Evolutionary conservation across 1,140 invertebrate genomes (phyloP), one percentile per base, ranked within the genome.

Genomic region (Oncopodura yosiiana): DNA sequence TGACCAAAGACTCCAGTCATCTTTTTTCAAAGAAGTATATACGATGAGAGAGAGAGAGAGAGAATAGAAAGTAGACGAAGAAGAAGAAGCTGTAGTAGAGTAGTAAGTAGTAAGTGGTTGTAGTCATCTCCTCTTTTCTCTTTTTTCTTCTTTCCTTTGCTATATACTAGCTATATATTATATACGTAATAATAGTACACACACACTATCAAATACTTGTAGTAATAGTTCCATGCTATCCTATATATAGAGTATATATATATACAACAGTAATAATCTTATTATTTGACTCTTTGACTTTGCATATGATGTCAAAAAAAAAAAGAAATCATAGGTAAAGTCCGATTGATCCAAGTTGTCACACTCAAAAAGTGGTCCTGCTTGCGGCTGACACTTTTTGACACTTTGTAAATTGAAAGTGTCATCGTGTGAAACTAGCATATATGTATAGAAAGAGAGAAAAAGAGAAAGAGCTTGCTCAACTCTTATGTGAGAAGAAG

Each of bases 391-490:
- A 58, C 51, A 55, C 34, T 49, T 49, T 57, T 48, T 58, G 60
- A 62, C 60, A 57, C 45, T 51, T 62, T 53, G 36, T 48, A 62
- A 62, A 62, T 62, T 62, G 60, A 62, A 62, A 62, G 56, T 62
- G 60, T 57, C 60, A 62, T n/a, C n/a, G n/a, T n/a, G n/a, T n/a
- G n/a, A n/a, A n/a, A n/a, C n/a, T n/a, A n/a, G n/a, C n/a, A n/a
- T n/a, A n/a, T n/a, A n/a, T n/a, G n/a, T n/a, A n/a, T n/a, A n/a
- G n/a, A n/a, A n/a, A n/a, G n/a, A n/a, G n/a, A n/a, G n/a, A n/a
- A n/a, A n/a, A n/a, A n/a, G n/a, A n/a, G n/a, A n/a, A n/a, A n/a
- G n/a, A n/a, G n/a, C n/a, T n/a, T n/a, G n/a, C n/a, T n/a, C n/a
- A n/a, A n/a, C n/a, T n/a, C n/a, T n/a, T n/a, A n/a, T n/a, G n/a